A percentile compares a stretch with the other conserved stretches of the same genome.
Evolutionary conservation across 2,888 invertebrate genomes (phyloP).

Genomic region (Uloborus plumipes): DNA sequence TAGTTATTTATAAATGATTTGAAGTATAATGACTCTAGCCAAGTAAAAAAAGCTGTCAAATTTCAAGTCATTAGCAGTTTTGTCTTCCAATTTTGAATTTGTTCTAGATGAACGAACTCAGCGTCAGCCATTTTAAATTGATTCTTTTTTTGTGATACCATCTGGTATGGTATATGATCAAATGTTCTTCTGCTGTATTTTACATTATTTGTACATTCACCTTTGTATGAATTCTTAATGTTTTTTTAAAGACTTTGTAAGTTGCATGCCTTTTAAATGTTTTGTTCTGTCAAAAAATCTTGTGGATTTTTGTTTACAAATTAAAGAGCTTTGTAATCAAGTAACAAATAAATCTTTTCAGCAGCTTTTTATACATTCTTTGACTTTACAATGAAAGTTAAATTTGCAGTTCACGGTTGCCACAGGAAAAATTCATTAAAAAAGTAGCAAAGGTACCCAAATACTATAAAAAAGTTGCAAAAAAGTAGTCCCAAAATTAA

Average conservation of each 20-base stretch:
- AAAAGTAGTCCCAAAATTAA: no score
- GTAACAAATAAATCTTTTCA: constrained; percentile 64
- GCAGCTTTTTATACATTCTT: constrained; percentile 47
- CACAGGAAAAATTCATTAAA: no score
- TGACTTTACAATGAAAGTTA: background rate
- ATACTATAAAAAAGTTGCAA: no score
- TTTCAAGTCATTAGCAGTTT: background rate
- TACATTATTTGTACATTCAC: constrained; percentile 49
- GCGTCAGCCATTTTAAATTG: no score
- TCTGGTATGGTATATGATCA: constrained; percentile 31
- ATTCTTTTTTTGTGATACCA: background rate
- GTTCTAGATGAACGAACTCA: constrained; percentile 19
- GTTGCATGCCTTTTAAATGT: constrained; percentile 53
- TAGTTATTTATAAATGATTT: no score
- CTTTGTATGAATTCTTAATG: constrained; percentile 35
- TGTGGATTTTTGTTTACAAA: constrained; percentile 41
- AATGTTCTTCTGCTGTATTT: constrained; percentile 25
- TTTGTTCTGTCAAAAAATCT: constrained; percentile 16
- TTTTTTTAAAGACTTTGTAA: constrained; percentile 5
- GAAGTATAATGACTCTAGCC: no score
- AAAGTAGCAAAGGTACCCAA: no score
- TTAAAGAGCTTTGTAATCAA: constrained; percentile 64
- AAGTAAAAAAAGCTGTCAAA: no score
- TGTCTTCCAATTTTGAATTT: constrained; percentile 48
- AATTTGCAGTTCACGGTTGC: no score